These are phyloP conservation scores for Centrocercus urophasianus DNA, from an alignment of 2,113 vertebrate species.

Conservation along the genomic window DNA sequence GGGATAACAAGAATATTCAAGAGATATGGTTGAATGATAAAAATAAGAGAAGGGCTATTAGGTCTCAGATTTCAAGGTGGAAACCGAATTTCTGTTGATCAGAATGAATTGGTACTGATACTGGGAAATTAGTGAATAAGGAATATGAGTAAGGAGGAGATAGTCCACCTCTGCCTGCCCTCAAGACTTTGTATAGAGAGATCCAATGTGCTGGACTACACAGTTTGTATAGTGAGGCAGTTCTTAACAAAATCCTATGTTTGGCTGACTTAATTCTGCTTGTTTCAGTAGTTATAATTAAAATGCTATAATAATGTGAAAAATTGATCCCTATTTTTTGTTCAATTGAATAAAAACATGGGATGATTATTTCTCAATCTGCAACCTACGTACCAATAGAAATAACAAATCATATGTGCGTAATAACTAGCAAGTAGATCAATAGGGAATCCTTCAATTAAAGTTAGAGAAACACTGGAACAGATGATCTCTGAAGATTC, in stretches of 20 bases:
- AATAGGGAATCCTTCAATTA: not conserved
- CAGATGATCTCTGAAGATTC: not conserved
- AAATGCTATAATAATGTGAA: not conserved
- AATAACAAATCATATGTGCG: not conserved
- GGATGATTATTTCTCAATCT: not conserved
- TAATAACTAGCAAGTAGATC: not conserved
- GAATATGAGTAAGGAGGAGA: not conserved
- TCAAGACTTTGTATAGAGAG: not conserved
- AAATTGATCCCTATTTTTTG: not conserved
- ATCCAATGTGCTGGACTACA: not conserved
- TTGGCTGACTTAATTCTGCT: not conserved
- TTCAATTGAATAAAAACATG: not conserved
- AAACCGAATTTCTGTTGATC: not conserved
- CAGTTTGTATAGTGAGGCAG: not conserved
- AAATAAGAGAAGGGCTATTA: constrained; percentile 11
- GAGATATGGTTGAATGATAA: constrained; percentile 35
- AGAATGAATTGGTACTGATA: not conserved
- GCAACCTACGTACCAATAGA: not conserved
- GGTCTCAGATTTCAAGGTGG: not conserved
- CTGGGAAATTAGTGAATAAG: not conserved
- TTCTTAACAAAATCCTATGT: not conserved
- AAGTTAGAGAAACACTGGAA: not conserved
- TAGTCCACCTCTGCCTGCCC: not conserved
- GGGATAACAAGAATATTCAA: constrained; percentile 43
- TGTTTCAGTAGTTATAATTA: not conserved